Evolutionary conservation across 1,140 invertebrate genomes (phyloP), one percentile per base, ranked within the genome.

Genomic region (Drosophila ananassae): DNA sequence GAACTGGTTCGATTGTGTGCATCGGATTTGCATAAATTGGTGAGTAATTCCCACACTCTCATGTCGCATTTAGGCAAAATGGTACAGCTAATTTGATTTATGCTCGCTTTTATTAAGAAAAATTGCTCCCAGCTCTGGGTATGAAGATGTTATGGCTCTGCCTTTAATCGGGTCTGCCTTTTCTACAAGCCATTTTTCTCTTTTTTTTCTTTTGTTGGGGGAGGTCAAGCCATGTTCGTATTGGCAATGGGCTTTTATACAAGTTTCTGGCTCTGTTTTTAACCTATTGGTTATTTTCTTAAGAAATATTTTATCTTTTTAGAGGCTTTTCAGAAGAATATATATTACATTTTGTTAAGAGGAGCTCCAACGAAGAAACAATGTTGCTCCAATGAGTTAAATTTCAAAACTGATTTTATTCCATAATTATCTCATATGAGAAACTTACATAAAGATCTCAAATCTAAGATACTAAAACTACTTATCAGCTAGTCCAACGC

Each of bases 71-170:
- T 87, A 66, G 47, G 64, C 74, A 82, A 85, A 85, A 87, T 87
- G 74, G 69, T 87, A 81, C 81, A 67, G 37, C 78, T 78, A 81
- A 87, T 85, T 85, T 85, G 82, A 85, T 85, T 87, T 87, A 85
- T 85, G 59, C 32, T 39, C 44, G 44, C n/a, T 68, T 81, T 87
- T 81, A 87, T 85, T 75, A 75, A 64, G 58, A 82, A 85, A 84
- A 84, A 84, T 44, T 44, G 41, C 34, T 12, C 10, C 34, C 4
- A n/a, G 34, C 9, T n/a, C 34, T 21, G 13, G 12, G 10, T 51
- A 76, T 67, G 46, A 63, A 83, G 64, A 79, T 67, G 79, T 82
- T 52, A 63, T 37, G 34, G 34, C 34, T 37, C 3, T 12, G 3
- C 2, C 9, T 37, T 37, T 10, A 12, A 37, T 37, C 34, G 34